Conservation (phyloP, 1,140 invertebrate species). For the Lamellibrachia luymesi region DNA sequence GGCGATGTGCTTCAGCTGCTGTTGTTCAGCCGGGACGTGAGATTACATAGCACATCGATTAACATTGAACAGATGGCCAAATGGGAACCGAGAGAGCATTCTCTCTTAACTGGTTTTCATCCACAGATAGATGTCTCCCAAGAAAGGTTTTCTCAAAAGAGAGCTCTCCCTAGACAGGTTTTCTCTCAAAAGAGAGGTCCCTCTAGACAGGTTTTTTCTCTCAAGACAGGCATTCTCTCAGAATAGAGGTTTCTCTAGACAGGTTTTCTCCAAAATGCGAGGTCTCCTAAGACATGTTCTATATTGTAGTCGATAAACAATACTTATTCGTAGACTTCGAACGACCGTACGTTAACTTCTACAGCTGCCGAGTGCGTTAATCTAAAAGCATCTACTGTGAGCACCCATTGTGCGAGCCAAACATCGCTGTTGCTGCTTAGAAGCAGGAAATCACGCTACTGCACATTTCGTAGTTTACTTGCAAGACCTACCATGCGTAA, state of each 20-base stretch:
- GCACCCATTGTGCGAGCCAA: not conserved
- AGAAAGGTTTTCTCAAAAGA: not conserved
- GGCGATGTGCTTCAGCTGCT: not conserved
- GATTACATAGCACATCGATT: not conserved
- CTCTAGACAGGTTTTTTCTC: not conserved
- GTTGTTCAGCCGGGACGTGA: not conserved
- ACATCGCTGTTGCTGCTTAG: not conserved
- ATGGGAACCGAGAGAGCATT: not conserved
- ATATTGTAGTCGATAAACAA: not conserved
- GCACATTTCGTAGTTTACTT: not conserved
- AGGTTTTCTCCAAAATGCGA: not conserved
- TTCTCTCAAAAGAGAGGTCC: not conserved
- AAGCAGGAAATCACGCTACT: not conserved
- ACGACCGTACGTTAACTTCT: not conserved
- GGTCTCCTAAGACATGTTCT: not conserved
- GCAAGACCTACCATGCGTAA: not conserved
- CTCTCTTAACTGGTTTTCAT: not conserved
- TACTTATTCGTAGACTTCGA: not conserved
- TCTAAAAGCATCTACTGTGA: not conserved
- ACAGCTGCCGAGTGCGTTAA: not conserved
- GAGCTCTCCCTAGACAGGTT: not conserved
- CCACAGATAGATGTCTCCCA: not conserved
- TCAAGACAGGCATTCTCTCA: not conserved
- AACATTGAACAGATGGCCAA: not conserved
- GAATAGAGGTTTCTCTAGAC: not conserved